Conservation (phyloP, 1,140 invertebrate genomes). For the Venturia canescens region DNA sequence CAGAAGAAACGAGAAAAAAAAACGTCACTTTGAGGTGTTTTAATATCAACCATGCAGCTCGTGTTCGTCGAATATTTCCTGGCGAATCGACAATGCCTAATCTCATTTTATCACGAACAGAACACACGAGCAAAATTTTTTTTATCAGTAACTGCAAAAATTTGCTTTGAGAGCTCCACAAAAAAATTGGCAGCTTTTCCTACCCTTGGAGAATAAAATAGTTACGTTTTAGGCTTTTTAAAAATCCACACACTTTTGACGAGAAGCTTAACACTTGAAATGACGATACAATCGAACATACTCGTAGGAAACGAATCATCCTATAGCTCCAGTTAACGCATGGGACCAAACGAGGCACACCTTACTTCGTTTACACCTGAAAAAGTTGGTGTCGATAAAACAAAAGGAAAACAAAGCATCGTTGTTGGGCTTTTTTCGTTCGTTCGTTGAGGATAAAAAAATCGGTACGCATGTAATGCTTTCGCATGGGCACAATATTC, state of each 20-base stretch:
- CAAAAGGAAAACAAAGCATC: neutral
- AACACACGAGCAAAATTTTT: no score
- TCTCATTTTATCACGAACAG: no score
- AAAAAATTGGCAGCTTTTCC: no score
- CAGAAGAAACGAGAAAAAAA: neutral
- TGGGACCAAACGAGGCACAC: slow-evolving; percentile 11
- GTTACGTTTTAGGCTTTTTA: neutral
- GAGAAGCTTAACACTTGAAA: neutral
- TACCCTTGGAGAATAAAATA: no score
- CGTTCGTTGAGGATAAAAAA: neutral
- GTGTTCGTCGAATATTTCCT: neutral
- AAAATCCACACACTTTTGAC: neutral
- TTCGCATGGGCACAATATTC: neutral
- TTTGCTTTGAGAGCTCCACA: no score
- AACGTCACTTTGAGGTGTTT: neutral
- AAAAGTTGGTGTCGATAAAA: neutral
- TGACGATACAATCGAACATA: neutral
- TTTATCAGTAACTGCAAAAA: no score
- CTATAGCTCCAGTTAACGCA: neutral
- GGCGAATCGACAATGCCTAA: neutral
- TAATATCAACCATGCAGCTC: neutral
- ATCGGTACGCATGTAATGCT: neutral
- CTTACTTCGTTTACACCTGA: neutral
- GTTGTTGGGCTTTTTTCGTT: neutral
- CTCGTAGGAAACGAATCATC: neutral